These are phyloP conservation scores for Maconellicoccus hirsutus DNA, from an alignment of 1,140 invertebrate species.

Conservation along the genomic window DNA sequence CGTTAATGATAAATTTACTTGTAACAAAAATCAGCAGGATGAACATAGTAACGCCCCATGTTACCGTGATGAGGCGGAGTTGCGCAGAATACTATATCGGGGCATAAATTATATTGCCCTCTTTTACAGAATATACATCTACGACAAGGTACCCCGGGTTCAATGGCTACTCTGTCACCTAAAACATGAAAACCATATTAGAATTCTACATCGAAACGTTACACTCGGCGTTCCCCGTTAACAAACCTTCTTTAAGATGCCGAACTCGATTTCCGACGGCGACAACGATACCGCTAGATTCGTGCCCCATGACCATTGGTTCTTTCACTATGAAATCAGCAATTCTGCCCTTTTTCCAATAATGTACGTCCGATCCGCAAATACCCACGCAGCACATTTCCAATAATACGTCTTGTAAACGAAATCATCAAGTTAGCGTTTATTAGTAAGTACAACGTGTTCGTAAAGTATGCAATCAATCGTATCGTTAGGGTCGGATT, in stretches of 20 bases:
- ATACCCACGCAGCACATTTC: slow-evolving; percentile 85
- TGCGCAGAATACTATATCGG: slow-evolving; percentile 74
- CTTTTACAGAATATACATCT: slow-evolving; percentile 71
- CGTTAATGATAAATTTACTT: too few relatives aligned
- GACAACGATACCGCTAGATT: slow-evolving; percentile 63
- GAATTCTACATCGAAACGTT: too few relatives aligned
- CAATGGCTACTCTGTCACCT: slow-evolving; percentile 87
- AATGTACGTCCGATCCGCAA: slow-evolving; percentile 79
- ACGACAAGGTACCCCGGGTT: slow-evolving; percentile 81
- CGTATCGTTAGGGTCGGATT: too few relatives aligned
- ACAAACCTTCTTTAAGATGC: slow-evolving; percentile 48
- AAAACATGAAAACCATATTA: too few relatives aligned
- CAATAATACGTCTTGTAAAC: slow-evolving; percentile 68
- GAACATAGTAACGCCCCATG: slow-evolving; percentile 69
- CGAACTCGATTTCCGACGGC: slow-evolving; percentile 61
- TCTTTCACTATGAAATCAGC: slow-evolving; percentile 66
- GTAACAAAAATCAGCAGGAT: slow-evolving; percentile 86
- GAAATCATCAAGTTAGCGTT: background rate
- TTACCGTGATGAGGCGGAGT: slow-evolving; percentile 83
- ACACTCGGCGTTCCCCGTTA: too few relatives aligned
- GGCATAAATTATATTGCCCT: slow-evolving; percentile 83
- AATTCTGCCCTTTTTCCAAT: slow-evolving; percentile 68
- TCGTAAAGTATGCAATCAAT: too few relatives aligned
- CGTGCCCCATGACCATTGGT: slow-evolving; percentile 85
- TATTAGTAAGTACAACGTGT: background rate